phyloP scores from a whole-genome alignment of 2,797 vertebrate genomes.

The Caiman crocodilus region DNA sequence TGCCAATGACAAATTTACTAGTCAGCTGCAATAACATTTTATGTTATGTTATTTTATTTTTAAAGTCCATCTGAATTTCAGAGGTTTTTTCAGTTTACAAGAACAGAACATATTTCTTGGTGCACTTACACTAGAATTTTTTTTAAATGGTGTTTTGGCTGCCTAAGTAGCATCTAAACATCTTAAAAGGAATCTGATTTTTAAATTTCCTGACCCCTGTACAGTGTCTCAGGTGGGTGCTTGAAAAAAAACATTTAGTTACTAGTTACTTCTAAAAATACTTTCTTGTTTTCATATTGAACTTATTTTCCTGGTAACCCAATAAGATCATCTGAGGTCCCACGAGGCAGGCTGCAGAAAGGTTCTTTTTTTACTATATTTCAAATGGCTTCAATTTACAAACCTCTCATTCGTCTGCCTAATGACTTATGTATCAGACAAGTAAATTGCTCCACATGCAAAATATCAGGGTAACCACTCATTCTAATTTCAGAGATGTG shows the following conservation, averaged over 20 bases:
- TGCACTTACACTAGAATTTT: not conserved
- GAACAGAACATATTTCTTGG: not conserved
- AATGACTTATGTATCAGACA: not conserved
- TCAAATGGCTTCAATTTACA: not conserved
- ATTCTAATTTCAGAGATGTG: not conserved
- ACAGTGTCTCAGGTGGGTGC: not conserved
- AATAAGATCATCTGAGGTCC: not conserved
- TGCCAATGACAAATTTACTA: not conserved
- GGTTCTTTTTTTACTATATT: accelerated
- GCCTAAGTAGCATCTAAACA: too few species aligned
- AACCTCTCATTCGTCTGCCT: not conserved
- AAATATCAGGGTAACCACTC: not conserved
- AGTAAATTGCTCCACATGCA: not conserved
- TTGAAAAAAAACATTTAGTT: not conserved
- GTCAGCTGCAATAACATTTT: too few species aligned
- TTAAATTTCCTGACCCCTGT: not conserved
- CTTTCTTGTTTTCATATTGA: not conserved
- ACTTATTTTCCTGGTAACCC: not conserved
- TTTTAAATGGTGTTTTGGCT: too few species aligned
- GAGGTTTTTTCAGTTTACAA: not conserved
- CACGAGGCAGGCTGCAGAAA: not conserved
- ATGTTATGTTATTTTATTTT: too few species aligned
- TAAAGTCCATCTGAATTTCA: accelerated
- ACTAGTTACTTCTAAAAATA: not conserved
- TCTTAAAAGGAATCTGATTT: not conserved